Conservation (phyloP, 2,888 invertebrate species). For the Liodrosophila aerea region DNA sequence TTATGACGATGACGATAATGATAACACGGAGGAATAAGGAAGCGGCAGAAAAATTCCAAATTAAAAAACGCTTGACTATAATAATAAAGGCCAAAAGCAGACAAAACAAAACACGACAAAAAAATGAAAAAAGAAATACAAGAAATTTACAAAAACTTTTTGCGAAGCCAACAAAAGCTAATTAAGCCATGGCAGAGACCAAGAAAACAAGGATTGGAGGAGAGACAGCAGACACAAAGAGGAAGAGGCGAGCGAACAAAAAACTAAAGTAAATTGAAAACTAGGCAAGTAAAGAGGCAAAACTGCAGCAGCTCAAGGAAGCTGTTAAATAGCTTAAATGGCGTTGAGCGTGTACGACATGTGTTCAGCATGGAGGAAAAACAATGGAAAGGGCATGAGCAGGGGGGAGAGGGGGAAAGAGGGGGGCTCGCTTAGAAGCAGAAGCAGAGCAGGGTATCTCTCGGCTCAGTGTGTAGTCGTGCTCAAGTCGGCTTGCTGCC, state of each 20-base stretch:
- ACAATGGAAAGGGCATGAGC: background rate
- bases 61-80: conserved; percentile 70
- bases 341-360: conserved; percentile 71
- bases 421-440: background rate
- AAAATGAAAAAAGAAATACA: conserved; percentile 3
- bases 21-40: conserved; percentile 7
- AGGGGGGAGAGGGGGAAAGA: background rate
- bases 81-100: conserved; percentile 56
- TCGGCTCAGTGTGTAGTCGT: conserved; percentile 50
- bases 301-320: conserved; percentile 61
- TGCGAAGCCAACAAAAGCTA: conserved; percentile 66
- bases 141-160: conserved; percentile 21
- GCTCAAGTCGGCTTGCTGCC: conserved; percentile 68
- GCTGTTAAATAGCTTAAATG: conserved; percentile 63
- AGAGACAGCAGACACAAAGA: background rate
- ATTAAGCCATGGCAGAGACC: conserved; percentile 62
- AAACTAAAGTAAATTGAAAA: conserved; percentile 62
- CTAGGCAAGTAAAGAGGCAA: conserved; percentile 50
- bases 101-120: conserved; percentile 18
- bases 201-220: conserved; percentile 19
- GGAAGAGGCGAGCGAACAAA: conserved; percentile 1
- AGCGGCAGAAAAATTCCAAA: conserved; percentile 68
- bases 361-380: conserved; percentile 45
- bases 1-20: conserved; percentile 12
- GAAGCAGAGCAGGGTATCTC: conserved; percentile 9